Conservation (phyloP, 64 coral and sea anemone genomes). For the Trachythela sp. region DNA sequence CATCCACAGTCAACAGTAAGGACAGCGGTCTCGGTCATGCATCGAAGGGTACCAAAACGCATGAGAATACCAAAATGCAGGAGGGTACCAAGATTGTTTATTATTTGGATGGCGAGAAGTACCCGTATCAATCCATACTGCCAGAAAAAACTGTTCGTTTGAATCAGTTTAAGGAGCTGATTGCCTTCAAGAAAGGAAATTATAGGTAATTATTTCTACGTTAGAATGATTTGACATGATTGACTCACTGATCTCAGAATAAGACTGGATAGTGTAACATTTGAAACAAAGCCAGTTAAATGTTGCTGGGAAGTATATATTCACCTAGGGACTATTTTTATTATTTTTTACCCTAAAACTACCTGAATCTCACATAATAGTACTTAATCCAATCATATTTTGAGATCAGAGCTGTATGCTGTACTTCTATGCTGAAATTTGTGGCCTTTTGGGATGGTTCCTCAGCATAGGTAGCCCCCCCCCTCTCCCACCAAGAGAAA, state of each 20-base stretch:
- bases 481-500: not conserved
- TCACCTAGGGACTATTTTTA: too few relatives aligned
- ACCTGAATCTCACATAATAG: too few relatives aligned
- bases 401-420: too few relatives aligned
- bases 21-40: not conserved
- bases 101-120: not conserved
- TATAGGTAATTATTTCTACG: not conserved
- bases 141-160: not conserved
- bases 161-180: not conserved
- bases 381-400: too few relatives aligned
- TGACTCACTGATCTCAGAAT: not conserved
- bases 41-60: not conserved
- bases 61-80: not conserved
- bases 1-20: slow-evolving; percentile 8
- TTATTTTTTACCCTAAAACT: too few relatives aligned
- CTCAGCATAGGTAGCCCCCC: too few relatives aligned
- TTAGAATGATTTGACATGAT: not conserved
- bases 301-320: too few relatives aligned
- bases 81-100: not conserved
- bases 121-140: not conserved
- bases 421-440: too few relatives aligned
- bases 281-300: too few relatives aligned
- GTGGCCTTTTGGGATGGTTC: too few relatives aligned
- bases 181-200: not conserved
- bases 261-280: not conserved